phyloP scores from a whole-genome alignment of 2,797 vertebrate species.

The Champsocephalus gunnari region DNA sequence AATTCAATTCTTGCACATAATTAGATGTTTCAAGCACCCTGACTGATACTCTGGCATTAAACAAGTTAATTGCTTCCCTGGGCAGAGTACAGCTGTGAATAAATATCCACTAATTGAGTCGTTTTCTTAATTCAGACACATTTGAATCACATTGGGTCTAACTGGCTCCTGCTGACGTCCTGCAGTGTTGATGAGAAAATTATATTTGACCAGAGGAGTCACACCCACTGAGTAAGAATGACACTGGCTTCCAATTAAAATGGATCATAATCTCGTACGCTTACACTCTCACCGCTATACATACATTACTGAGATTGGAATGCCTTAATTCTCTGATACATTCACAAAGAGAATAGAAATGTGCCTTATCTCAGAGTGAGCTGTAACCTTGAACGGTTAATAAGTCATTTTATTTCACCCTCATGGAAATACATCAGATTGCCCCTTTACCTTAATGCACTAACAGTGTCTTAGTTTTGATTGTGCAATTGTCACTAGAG shows the following conservation, averaged over 20 bases:
- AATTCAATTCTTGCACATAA: constrained; percentile 23
- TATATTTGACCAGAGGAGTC: constrained; percentile 68
- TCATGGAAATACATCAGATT: constrained; percentile 39
- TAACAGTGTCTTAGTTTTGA: constrained; percentile 42
- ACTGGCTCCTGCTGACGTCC: constrained; percentile 53
- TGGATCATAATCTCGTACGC: constrained; percentile 67
- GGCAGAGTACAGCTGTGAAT: constrained; percentile 69
- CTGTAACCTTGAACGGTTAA: constrained; percentile 66
- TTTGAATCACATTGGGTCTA: constrained; percentile 58
- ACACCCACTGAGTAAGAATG: constrained; percentile 59
- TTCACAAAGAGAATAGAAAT: constrained; percentile 51
- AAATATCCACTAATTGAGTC: constrained; percentile 72
- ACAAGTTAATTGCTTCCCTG: constrained; percentile 66
- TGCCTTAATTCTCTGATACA: constrained; percentile 46
- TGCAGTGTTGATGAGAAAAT: constrained; percentile 69
- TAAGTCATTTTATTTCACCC: constrained; percentile 45
- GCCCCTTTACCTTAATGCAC: constrained; percentile 19
- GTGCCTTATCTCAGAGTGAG: constrained; percentile 51
- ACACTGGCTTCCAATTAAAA: constrained; percentile 73
- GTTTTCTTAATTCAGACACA: constrained; percentile 70
- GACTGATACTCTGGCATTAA: constrained; percentile 44
- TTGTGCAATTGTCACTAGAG: constrained; percentile 24
- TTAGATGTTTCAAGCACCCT: constrained; percentile 35
- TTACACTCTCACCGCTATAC: constrained; percentile 52
- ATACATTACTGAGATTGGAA: constrained; percentile 74